phyloP scores from a whole-genome alignment of 2,888 invertebrate genomes.

The Caenorhabditis sulstoni region DNA sequence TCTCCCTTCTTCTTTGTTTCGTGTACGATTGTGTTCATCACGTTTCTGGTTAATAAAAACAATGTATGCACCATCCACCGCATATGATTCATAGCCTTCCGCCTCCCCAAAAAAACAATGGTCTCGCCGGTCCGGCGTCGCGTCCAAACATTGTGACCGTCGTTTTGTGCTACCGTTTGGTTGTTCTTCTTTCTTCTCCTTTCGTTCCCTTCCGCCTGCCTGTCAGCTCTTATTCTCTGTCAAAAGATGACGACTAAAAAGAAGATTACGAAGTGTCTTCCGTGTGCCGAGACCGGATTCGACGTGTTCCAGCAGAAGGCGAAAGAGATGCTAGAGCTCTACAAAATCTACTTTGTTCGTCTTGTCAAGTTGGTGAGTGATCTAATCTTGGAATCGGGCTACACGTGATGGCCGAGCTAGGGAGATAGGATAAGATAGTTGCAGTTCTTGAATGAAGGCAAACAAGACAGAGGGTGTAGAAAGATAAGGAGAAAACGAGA shows the following conservation, averaged over 20 bases:
- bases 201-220: neutral
- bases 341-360: constrained; percentile 5
- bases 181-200: neutral
- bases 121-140: too few species aligned
- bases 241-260: too few species aligned
- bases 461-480: too few species aligned
- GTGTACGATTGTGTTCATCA: neutral
- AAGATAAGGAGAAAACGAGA: too few species aligned
- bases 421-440: too few species aligned
- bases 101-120: neutral
- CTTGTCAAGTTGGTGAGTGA: neutral
- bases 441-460: too few species aligned
- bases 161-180: neutral
- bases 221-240: too few species aligned
- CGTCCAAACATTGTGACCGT: too few species aligned
- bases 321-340: constrained; percentile 1
- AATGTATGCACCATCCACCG: neutral
- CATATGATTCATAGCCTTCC: neutral
- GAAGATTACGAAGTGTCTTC: too few species aligned
- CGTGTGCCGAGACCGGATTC: neutral
- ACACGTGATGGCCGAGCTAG: too few species aligned
- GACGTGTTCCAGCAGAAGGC: neutral
- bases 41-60: neutral
- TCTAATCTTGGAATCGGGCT: too few species aligned
- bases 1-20: neutral